Base-by-base conservation (phyloP, 2,113 vertebrate species). In the Etheostoma cragini region DNA sequence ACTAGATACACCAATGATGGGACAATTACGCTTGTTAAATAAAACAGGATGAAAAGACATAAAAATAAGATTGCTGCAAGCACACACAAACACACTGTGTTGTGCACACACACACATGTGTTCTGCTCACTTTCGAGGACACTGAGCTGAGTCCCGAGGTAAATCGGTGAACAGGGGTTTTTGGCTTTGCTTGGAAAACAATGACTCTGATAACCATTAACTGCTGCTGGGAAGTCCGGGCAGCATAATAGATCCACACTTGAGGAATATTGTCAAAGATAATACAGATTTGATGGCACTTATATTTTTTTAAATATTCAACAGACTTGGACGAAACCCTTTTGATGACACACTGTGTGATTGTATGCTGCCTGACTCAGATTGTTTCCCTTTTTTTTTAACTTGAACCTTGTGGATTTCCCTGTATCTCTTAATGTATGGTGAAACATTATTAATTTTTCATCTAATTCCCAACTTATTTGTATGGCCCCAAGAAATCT, bases 21-120 rank as follows among this genome's bases (percentile, higher is more conserved):
- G 90, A 90, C 93, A 89, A 94, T 95, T 94, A 94, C 8, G 33
- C 79, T 42, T 87, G 87, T 92, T 94, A 93, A 95, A 94, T 93
- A 93, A 92, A 94, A 92, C 87, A 91, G 84, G 88, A 91, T 86
- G 60, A 79, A 78, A 78, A 83, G 63, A 83, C 69, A 86, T 78
- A 57, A 77, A 79, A 87, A 81, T 61, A 72, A 78, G 57, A 80
- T 12, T 3, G 35, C 22, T 60, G 14, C 71, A 24, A 26, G 26
- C 57, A 35, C 1, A 6, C 33, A 35, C 33, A 38, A 70, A 72
- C 30, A 46, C 8, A 70, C 26, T 2, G 26, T 26, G 26, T 26
- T 26, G 26, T 26, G 3, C 42, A 21, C 26, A 1, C 2, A 65
- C 38, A 24, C 6, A 82, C 33, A 52, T 49, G 46, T 5, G 62